Conservation (phyloP, 2,797 vertebrate species). For the Prionace glauca region DNA sequence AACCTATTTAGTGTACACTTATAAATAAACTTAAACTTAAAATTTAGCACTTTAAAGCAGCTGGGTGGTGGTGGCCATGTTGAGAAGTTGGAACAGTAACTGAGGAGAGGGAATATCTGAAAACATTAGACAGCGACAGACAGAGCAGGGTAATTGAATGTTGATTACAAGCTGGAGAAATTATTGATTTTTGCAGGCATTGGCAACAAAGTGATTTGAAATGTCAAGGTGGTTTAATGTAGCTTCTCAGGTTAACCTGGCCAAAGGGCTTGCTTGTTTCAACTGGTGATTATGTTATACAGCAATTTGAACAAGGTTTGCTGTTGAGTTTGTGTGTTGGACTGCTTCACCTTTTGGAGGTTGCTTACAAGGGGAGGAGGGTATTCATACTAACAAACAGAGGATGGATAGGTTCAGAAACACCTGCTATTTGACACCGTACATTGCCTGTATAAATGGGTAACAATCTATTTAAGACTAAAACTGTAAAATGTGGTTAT, state of each 20-base stretch:
- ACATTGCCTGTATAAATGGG: background rate
- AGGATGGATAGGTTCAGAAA: background rate
- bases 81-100: background rate
- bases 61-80: no score
- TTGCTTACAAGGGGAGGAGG: background rate
- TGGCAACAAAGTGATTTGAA: background rate
- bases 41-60: background rate
- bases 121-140: background rate
- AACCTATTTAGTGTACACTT: no score
- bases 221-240: no score
- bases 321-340: background rate
- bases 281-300: background rate
- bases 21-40: no score
- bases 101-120: background rate
- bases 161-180: background rate
- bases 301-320: background rate
- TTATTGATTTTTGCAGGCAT: background rate
- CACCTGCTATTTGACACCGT: background rate
- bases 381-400: background rate
- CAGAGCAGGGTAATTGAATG: background rate
- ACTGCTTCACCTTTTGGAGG: background rate
- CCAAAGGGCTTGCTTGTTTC: background rate
- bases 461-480: background rate
- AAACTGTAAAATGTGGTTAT: background rate
- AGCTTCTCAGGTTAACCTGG: background rate